These are phyloP conservation scores for Drosophila niveifrons DNA, from an alignment of 2,888 invertebrate species.

Conservation along the genomic window DNA sequence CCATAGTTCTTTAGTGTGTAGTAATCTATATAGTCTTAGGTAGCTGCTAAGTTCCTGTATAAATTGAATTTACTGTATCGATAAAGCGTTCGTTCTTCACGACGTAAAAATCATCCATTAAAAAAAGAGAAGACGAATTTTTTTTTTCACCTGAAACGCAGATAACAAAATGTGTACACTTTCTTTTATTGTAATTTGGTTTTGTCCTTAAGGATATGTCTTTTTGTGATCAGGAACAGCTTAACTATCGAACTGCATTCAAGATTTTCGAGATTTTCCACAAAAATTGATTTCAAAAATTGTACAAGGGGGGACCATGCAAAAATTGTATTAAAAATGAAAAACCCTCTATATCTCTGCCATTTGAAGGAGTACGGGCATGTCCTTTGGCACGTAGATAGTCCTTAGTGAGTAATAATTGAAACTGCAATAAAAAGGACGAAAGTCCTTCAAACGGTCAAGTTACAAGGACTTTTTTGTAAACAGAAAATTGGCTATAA, in stretches of 20 bases:
- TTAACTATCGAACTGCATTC: not conserved
- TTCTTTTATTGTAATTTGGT: not conserved
- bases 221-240: not conserved
- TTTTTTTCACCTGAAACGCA: slow-evolving; percentile 21
- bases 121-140: slow-evolving; percentile 39
- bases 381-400: slow-evolving; percentile 13
- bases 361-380: not conserved
- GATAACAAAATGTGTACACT: not conserved
- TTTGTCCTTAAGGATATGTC: not conserved
- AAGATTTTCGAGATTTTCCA: not conserved
- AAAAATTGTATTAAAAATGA: not conserved
- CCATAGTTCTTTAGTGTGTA: slow-evolving; percentile 44
- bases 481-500: not conserved
- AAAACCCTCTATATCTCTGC: not conserved
- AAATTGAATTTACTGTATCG: slow-evolving; percentile 54
- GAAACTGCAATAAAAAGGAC: slow-evolving; percentile 2
- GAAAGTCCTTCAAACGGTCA: slow-evolving; percentile 4
- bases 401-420: not conserved
- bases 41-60: slow-evolving; percentile 54
- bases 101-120: slow-evolving; percentile 18
- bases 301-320: not conserved
- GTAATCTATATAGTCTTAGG: slow-evolving; percentile 40
- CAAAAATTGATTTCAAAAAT: not conserved
- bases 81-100: slow-evolving; percentile 23
- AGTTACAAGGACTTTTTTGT: slow-evolving; percentile 3